Evolutionary conservation across 2,797 vertebrate genomes (phyloP).

Genomic region (Brachyalestes nurse): DNA sequence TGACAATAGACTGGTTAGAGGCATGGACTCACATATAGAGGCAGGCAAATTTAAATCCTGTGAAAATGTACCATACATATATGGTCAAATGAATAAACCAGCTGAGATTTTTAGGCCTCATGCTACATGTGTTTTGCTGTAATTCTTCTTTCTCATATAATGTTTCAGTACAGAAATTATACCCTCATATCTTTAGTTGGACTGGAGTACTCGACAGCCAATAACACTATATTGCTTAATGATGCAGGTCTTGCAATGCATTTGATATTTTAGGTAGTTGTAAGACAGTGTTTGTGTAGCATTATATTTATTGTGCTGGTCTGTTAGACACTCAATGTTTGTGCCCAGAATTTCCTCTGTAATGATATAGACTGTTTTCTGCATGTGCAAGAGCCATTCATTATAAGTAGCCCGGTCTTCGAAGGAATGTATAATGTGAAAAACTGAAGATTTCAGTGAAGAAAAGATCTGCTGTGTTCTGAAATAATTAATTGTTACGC

Average conservation of each 20-base stretch:
- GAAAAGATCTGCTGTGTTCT: too few relatives aligned
- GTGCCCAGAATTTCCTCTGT: background rate
- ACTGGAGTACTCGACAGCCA: constrained; percentile 2
- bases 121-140: background rate
- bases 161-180: constrained; percentile 10
- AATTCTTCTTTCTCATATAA: constrained; percentile 7
- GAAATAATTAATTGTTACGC: too few relatives aligned
- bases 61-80: background rate
- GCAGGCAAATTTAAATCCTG: background rate
- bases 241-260: background rate
- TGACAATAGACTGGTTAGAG: background rate
- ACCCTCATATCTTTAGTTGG: constrained; percentile 4
- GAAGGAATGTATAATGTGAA: too few relatives aligned
- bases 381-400: too few relatives aligned
- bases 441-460: too few relatives aligned
- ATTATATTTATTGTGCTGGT: too few relatives aligned
- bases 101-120: constrained; percentile 1
- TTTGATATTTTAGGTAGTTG: background rate
- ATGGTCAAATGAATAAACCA: background rate
- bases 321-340: background rate
- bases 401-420: too few relatives aligned
- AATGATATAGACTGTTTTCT: too few relatives aligned
- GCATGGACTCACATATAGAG: background rate
- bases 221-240: background rate
- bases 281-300: background rate